Evolutionary conservation across 1,140 invertebrate species (phyloP), one percentile per base, ranked within the genome.

Genomic region (Rhagoletis zephyria): DNA sequence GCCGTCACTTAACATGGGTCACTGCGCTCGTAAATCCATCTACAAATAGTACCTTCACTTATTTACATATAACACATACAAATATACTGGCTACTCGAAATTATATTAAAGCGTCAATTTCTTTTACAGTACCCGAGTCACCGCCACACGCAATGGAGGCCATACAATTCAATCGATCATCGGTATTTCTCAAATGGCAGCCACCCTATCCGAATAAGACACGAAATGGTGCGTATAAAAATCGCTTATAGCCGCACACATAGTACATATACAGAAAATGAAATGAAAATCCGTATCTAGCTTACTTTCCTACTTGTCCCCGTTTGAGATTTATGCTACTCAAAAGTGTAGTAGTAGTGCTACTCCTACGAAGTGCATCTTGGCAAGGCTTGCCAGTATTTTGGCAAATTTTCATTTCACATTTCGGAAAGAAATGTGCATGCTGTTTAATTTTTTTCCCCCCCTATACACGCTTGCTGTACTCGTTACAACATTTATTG

Each of bases 101-200:
- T 74, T 74, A 12, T 81, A 81, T 56, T 81, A 56, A 81, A 81
- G 48, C 74, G 48, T 60, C 67, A 87, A 87, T 87, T 85, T 77
- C 87, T 85, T 87, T 85, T 85, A 89, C 92, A 97, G 97, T 96
- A 81, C 97, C 97, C 4, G 95, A 95, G 88, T 95, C 96, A 87
- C 94, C 97, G n/a, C 97, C 97, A 12, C 94, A 94, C 87, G 95
- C 97, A 91, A 95, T 98, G 90, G 96, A 97, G 93, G 95, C 97
- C 86, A 95, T 96, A 86, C 95, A 97, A 88, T 93, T 97, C 40
- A 97, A 97, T 92, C 94, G 95, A 40, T 96, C 96, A 5, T 96
- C 96, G 45, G 95, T 98, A 12, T 95, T 96, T 89, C 93, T 98
- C 67, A 96, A 96, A 93, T 98, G 97, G 97, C 95, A 96, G 89